These are phyloP conservation scores for Chrysolina haemoptera DNA, from an alignment of 2,888 invertebrate genomes.

Conservation along the genomic window DNA sequence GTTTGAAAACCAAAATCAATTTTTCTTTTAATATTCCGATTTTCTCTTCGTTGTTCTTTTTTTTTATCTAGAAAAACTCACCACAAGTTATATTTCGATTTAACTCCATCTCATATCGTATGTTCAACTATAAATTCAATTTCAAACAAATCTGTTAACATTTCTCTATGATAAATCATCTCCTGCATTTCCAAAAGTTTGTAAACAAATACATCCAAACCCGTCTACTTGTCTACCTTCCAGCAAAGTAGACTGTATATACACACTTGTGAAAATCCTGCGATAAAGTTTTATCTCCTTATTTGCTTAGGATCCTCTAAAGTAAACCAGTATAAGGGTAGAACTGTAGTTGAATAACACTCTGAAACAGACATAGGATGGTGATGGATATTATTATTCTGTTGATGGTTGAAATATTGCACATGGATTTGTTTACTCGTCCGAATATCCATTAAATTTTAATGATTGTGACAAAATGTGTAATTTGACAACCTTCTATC, in stretches of 20 bases:
- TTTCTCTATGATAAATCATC: background rate
- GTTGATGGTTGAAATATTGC: too few species aligned
- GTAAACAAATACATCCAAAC: constrained; percentile 9
- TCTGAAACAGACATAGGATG: background rate
- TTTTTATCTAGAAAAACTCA: too few species aligned
- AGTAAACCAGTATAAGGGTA: background rate
- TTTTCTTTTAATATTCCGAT: too few species aligned
- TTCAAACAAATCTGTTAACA: background rate
- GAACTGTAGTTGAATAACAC: background rate
- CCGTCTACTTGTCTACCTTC: constrained; percentile 13
- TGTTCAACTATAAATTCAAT: background rate
- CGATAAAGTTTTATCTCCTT: constrained; percentile 28
- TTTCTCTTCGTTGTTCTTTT: too few species aligned
- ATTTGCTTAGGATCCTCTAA: constrained; percentile 30
- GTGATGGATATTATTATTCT: background rate
- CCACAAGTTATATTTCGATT: too few species aligned
- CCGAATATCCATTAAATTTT: too few species aligned
- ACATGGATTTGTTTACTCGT: too few species aligned
- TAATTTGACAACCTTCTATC: too few species aligned
- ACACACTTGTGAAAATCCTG: constrained; percentile 15
- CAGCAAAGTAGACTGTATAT: constrained; percentile 16
- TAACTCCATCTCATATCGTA: too few species aligned
- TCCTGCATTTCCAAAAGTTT: background rate
- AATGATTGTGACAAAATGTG: too few species aligned
- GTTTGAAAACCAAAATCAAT: too few species aligned